Percentiles rank a stretch among this genome's conserved stretches.
Evolutionary conservation across 2,113 vertebrate species (phyloP).

Genomic region (Erythrolamprus reginae): DNA sequence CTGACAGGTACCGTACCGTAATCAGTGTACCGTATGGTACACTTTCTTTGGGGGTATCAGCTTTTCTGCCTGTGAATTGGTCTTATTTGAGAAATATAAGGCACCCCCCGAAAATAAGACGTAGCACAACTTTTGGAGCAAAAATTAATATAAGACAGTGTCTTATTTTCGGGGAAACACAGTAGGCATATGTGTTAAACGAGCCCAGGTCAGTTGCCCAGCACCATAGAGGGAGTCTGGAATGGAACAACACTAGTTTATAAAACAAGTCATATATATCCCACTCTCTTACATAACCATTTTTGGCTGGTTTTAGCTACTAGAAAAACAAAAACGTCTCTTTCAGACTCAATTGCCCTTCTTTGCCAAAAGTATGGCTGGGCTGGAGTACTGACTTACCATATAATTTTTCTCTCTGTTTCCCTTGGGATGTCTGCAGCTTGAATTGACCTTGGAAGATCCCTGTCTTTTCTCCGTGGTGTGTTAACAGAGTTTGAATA

Average conservation of each 20-base stretch:
- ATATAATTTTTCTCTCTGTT: conserved; percentile 89
- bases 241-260: not conserved
- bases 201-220: not conserved
- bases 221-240: not conserved
- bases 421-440: conserved; percentile 84
- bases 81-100: too few species aligned
- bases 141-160: too few species aligned
- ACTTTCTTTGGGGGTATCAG: too few species aligned
- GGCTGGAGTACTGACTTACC: conserved; percentile 66
- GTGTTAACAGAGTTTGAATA: conserved; percentile 83
- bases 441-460: conserved; percentile 84
- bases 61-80: too few species aligned
- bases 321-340: conserved; percentile 23
- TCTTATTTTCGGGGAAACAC: too few species aligned
- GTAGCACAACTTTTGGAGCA: too few species aligned
- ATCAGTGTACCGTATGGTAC: too few species aligned
- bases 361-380: not conserved
- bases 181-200: not conserved
- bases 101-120: too few species aligned
- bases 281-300: not conserved
- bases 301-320: not conserved
- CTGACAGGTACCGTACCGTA: too few species aligned
- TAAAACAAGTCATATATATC: not conserved
- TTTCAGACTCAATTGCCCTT: not conserved
- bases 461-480: conserved; percentile 89